Conservation (phyloP, 2,797 vertebrate species). For the Acanthurus lineatus region DNA sequence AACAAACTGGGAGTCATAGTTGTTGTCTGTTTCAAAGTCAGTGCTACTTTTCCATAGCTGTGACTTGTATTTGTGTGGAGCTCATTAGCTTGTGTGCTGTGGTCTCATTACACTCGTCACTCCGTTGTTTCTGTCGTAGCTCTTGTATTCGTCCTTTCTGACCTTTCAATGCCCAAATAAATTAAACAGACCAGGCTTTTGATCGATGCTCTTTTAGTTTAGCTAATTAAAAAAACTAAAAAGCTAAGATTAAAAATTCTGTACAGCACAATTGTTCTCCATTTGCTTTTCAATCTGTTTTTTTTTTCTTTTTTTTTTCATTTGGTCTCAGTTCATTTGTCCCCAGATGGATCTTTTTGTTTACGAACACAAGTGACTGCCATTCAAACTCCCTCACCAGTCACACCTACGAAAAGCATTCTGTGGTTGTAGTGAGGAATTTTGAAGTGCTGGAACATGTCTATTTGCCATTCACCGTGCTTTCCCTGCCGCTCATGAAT, state of each 20-base stretch:
- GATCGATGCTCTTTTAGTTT: conserved; percentile 12
- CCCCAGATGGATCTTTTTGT: conserved; percentile 27
- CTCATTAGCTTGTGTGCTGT: conserved; percentile 14
- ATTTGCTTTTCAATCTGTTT: conserved; percentile 10
- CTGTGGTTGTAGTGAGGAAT: conserved; percentile 65
- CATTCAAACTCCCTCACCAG: conserved; percentile 59
- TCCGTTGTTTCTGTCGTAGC: conserved; percentile 6
- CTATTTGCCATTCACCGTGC: conserved; percentile 61
- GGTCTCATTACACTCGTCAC: conserved; percentile 2
- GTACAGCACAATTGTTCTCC: neutral
- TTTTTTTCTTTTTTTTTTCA: conserved; percentile 5
- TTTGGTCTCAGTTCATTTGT: conserved; percentile 3
- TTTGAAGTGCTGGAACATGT: conserved; percentile 72
- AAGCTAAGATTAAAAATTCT: neutral
- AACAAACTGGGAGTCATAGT: neutral
- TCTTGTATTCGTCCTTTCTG: conserved; percentile 13
- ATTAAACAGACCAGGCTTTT: conserved; percentile 21
- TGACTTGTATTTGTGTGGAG: conserved; percentile 11
- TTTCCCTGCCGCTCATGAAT: conserved; percentile 60
- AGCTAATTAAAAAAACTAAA: conserved; percentile 20
- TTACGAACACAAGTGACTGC: conserved; percentile 45
- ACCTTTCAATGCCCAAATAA: neutral
- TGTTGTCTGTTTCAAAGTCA: neutral
- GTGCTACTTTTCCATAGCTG: neutral
- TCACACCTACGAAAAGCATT: conserved; percentile 75